Percentiles rank a stretch among this genome's conserved stretches.
Evolutionary conservation across 2,888 invertebrate species (phyloP).

Genomic region (Cosmopolites sordidus): DNA sequence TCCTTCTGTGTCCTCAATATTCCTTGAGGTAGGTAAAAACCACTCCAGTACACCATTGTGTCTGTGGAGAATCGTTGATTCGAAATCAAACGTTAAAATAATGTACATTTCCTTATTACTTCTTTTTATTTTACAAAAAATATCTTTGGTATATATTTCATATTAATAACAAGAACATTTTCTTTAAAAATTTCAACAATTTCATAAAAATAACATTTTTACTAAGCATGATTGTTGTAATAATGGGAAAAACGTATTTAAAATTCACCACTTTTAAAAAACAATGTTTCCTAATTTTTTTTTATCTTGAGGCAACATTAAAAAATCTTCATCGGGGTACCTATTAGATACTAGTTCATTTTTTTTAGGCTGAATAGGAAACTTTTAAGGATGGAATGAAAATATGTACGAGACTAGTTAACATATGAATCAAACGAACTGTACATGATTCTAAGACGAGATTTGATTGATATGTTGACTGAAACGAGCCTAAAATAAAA

Average conservation of each 20-base stretch:
- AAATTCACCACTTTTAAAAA: neutral
- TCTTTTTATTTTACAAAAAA: slow-evolving; percentile 45
- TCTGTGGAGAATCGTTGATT: slow-evolving; percentile 24
- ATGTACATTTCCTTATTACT: slow-evolving; percentile 43
- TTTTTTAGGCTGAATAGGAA: slow-evolving; percentile 13
- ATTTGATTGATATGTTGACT: neutral
- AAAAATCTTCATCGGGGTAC: no score
- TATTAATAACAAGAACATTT: slow-evolving; percentile 44
- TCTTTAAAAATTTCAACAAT: slow-evolving; percentile 33
- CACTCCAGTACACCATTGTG: no score
- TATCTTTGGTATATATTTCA: slow-evolving; percentile 48
- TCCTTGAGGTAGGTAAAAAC: no score
- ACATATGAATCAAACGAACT: neutral
- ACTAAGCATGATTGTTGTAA: slow-evolving; percentile 31
- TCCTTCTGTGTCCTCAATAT: no score
- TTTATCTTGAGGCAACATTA: no score
- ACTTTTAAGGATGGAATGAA: slow-evolving; percentile 22
- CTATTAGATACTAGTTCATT: no score
- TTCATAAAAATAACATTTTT: slow-evolving; percentile 31
- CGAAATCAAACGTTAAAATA: slow-evolving; percentile 37
- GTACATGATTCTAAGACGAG: no score
- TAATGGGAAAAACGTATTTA: slow-evolving; percentile 7
- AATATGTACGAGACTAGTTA: neutral
- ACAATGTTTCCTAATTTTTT: no score
- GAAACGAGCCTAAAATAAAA: slow-evolving; percentile 11